Percentiles rank a stretch among this genome's conserved stretches.
Conservation (phyloP, 2,888 invertebrate species). For the Psococerastis gibbosa region DNA sequence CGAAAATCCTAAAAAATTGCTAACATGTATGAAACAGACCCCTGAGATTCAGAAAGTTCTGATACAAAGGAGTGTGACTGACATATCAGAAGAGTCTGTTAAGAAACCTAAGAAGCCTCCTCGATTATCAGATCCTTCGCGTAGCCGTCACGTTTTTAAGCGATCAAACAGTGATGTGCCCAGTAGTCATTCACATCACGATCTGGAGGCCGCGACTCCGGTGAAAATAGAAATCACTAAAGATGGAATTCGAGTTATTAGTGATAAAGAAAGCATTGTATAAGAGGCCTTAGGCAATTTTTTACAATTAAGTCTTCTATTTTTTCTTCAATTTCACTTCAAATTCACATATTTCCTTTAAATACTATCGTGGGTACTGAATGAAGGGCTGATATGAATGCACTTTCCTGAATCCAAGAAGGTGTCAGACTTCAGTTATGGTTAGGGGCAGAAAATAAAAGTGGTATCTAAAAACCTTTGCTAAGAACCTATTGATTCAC, state of each 20-base stretch:
- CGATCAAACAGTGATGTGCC: constrained; percentile 6
- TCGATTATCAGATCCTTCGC: background rate
- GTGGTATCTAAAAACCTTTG: too few species aligned
- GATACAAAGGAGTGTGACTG: background rate
- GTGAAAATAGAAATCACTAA: constrained; percentile 56
- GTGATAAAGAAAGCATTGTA: constrained; percentile 57
- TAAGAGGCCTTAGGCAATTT: too few species aligned
- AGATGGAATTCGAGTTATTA: constrained; percentile 56
- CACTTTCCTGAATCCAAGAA: too few species aligned
- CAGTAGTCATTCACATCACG: constrained; percentile 12
- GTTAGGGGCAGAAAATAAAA: too few species aligned
- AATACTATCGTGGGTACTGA: too few species aligned
- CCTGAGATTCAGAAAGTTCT: constrained; percentile 5
- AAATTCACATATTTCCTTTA: too few species aligned
- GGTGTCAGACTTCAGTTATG: too few species aligned
- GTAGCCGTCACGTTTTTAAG: background rate
- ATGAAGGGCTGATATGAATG: too few species aligned
- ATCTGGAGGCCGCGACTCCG: constrained; percentile 30
- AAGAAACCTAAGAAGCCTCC: constrained; percentile 2
- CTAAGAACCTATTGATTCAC: too few species aligned
- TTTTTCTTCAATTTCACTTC: too few species aligned
- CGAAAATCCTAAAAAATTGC: constrained; percentile 23
- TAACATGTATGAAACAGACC: constrained; percentile 1
- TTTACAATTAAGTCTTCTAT: too few species aligned
- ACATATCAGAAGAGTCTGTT: background rate